Percentiles rank a stretch among this genome's conserved stretches.
phyloP scores from a whole-genome alignment of 2,113 vertebrate genomes.

The Isurus oxyrinchus region DNA sequence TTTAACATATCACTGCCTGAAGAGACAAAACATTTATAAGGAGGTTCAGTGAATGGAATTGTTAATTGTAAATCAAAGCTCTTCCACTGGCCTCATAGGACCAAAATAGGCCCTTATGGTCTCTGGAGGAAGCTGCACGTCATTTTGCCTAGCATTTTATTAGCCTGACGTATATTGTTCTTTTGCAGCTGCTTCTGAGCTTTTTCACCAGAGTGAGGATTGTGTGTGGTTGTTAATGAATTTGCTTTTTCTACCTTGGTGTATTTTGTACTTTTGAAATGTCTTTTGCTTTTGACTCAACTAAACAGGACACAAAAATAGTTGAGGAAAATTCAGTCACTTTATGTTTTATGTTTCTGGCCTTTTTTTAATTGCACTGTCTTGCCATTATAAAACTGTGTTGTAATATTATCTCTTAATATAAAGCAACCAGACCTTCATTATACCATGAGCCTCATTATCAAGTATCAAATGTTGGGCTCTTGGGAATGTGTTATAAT shows the following conservation, averaged over 20 bases:
- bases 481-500: background rate
- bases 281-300: background rate
- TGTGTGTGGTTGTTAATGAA: conserved; percentile 41
- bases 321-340: too few species aligned
- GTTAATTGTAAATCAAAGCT: conserved; percentile 60
- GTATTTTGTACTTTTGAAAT: conserved; percentile 46
- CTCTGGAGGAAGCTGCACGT: conserved; percentile 62
- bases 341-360: background rate
- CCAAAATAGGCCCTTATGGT: conserved; percentile 57
- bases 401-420: background rate
- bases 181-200: conserved; percentile 77
- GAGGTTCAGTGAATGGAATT: conserved; percentile 55
- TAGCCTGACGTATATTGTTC: conserved; percentile 63
- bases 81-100: conserved; percentile 55
- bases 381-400: background rate
- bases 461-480: background rate
- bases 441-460: background rate
- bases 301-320: background rate
- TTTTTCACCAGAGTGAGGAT: background rate
- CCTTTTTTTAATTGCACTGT: background rate
- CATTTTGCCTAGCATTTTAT: conserved; percentile 56
- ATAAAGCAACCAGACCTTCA: background rate
- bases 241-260: conserved; percentile 47
- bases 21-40: conserved; percentile 49
- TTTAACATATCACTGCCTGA: conserved; percentile 45